A percentile compares a stretch with the other conserved stretches of the same genome.
phyloP scores from a whole-genome alignment of 1,140 invertebrate species.

The Pseudomyrmex dendroicus region DNA sequence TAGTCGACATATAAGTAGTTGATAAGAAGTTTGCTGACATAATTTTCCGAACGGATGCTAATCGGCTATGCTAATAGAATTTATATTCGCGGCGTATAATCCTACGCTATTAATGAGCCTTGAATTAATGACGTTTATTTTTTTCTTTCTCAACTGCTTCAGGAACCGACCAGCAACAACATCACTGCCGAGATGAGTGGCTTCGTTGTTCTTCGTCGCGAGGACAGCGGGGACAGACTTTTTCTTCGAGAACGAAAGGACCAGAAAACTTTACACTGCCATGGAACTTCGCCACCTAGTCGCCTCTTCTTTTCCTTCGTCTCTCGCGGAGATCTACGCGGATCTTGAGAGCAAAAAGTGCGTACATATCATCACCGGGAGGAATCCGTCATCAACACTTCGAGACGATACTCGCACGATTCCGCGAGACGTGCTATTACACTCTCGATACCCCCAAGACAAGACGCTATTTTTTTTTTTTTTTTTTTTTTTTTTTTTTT shows the following conservation, averaged over 20 bases:
- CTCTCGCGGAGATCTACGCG: slow-evolving; percentile 5
- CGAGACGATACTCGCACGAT: slow-evolving; percentile 4
- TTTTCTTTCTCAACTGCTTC: slow-evolving; percentile 69
- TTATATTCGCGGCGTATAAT: not conserved
- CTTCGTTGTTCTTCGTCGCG: slow-evolving; percentile 49
- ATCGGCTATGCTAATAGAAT: not conserved
- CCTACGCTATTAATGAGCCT: not conserved
- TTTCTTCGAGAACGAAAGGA: slow-evolving; percentile 37
- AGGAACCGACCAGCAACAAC: slow-evolving; percentile 78
- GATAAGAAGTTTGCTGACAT: slow-evolving; percentile 22
- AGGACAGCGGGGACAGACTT: slow-evolving; percentile 33
- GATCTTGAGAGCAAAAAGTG: slow-evolving; percentile 18
- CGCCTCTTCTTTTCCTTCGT: slow-evolving; percentile 55
- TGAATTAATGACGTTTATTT: slow-evolving; percentile 1
- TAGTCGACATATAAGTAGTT: not conserved
- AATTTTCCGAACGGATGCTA: slow-evolving; percentile 1
- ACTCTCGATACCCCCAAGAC: not conserved
- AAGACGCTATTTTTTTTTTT: slow-evolving; percentile 37
- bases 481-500: not conserved
- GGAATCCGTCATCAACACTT: slow-evolving; percentile 7
- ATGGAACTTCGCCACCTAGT: slow-evolving; percentile 68
- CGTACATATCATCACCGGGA: not conserved
- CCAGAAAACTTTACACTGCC: slow-evolving; percentile 71
- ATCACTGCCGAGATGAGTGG: slow-evolving; percentile 75
- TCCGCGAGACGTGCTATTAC: not conserved